These are phyloP conservation scores for Xyliphius kryptos DNA, from an alignment of 2,113 vertebrate genomes.

Conservation along the genomic window DNA sequence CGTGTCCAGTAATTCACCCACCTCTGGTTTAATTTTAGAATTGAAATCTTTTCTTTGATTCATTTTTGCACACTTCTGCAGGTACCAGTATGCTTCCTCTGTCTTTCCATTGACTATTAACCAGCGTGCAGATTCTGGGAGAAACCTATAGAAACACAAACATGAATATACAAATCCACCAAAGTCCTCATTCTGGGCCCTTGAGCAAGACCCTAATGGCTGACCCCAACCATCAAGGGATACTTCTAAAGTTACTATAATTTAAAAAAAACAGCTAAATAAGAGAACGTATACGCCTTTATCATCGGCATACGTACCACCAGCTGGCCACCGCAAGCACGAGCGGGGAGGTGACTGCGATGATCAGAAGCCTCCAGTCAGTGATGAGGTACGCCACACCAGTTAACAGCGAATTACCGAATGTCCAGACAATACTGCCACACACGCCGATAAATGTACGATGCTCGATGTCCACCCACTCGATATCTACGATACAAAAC, in stretches of 20 bases:
- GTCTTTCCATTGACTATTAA: slow-evolving; percentile 71
- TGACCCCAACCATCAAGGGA: too few relatives aligned
- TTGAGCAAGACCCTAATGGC: too few relatives aligned
- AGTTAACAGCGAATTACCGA: slow-evolving; percentile 56
- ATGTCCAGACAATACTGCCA: slow-evolving; percentile 58
- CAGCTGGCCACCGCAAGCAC: slow-evolving; percentile 53
- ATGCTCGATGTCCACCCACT: slow-evolving; percentile 61
- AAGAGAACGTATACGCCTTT: too few relatives aligned
- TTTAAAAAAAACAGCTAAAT: too few relatives aligned
- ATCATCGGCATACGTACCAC: slow-evolving; percentile 51
- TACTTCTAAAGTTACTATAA: too few relatives aligned
- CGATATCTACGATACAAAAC: slow-evolving; percentile 52
- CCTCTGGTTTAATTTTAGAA: slow-evolving; percentile 60
- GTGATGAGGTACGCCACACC: slow-evolving; percentile 53
- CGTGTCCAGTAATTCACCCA: slow-evolving; percentile 33
- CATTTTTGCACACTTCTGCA: slow-evolving; percentile 70
- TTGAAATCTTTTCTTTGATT: slow-evolving; percentile 61
- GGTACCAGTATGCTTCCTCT: slow-evolving; percentile 66
- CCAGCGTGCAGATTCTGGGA: slow-evolving; percentile 88
- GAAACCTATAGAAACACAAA: slow-evolving; percentile 71
- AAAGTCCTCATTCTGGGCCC: too few relatives aligned
- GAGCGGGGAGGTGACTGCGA: slow-evolving; percentile 56
- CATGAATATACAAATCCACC: too few relatives aligned
- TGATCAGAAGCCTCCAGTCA: slow-evolving; percentile 62
- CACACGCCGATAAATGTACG: slow-evolving; percentile 60